Evolutionary conservation across 2,113 vertebrate species (phyloP).

Genomic region (Clarias batrachus): DNA sequence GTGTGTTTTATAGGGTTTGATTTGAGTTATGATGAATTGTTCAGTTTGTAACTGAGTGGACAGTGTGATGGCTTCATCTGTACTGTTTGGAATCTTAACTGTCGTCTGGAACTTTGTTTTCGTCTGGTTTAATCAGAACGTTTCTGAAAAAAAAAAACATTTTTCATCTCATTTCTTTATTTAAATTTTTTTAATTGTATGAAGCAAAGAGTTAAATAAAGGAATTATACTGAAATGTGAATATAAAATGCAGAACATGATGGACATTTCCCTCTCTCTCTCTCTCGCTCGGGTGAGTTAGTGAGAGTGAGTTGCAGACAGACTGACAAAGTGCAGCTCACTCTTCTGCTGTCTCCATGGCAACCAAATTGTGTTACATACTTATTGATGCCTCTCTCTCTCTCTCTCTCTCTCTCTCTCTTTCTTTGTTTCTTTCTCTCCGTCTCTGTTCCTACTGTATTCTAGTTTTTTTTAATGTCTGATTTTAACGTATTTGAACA

Average conservation of each 20-base stretch:
- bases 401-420: conserved; percentile 25
- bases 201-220: not conserved
- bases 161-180: too few relatives aligned
- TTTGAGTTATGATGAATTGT: too few relatives aligned
- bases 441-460: conserved; percentile 58
- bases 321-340: conserved; percentile 56
- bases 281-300: not conserved
- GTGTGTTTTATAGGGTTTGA: too few relatives aligned
- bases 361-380: conserved; percentile 72
- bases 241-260: not conserved
- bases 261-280: not conserved
- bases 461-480: conserved; percentile 33
- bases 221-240: not conserved
- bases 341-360: conserved; percentile 71
- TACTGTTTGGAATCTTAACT: too few relatives aligned
- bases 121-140: too few relatives aligned
- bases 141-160: too few relatives aligned
- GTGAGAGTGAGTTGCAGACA: conserved; percentile 61
- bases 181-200: too few relatives aligned
- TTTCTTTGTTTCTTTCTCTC: conserved; percentile 12
- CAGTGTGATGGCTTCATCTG: too few relatives aligned
- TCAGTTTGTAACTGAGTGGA: too few relatives aligned
- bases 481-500: not conserved
- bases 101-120: too few relatives aligned
- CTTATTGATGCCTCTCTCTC: conserved; percentile 56